A percentile compares a stretch with the other conserved stretches of the same genome.
Conservation (phyloP, 2,888 invertebrate genomes). For the Sacculina carcini region DNA sequence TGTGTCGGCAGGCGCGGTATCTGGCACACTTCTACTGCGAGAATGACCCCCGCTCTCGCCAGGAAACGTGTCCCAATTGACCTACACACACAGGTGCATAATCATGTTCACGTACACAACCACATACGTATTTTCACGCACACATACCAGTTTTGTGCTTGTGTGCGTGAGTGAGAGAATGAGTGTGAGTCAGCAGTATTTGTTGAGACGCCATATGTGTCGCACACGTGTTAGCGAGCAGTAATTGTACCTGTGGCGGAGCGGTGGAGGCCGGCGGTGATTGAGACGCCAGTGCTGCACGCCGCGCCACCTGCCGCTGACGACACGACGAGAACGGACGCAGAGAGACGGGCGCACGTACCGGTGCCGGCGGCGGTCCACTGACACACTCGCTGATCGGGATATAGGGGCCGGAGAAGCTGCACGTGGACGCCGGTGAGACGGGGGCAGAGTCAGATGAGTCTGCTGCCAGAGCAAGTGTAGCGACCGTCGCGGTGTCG, state of each 20-base stretch:
- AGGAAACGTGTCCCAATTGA: slow-evolving; percentile 1
- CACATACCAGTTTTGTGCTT: too few species aligned
- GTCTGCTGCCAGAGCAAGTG: slow-evolving; percentile 6
- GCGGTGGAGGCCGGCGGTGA: too few species aligned
- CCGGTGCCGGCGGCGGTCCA: slow-evolving; percentile 25
- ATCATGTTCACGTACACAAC: too few species aligned
- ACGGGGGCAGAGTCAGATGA: slow-evolving; percentile 9
- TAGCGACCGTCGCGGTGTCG: slow-evolving; percentile 6
- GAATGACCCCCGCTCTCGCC: background rate
- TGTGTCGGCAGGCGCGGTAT: background rate
- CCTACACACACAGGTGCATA: too few species aligned
- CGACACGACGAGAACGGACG: slow-evolving; percentile 13
- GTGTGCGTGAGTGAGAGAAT: too few species aligned
- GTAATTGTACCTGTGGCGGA: too few species aligned
- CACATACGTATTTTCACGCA: too few species aligned
- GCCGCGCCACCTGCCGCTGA: background rate
- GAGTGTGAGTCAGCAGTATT: too few species aligned
- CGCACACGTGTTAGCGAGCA: too few species aligned
- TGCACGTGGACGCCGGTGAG: slow-evolving; percentile 15
- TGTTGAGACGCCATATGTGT: too few species aligned
- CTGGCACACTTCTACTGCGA: background rate
- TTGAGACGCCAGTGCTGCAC: too few species aligned
- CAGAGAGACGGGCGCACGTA: slow-evolving; percentile 14
- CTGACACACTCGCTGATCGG: slow-evolving; percentile 78
- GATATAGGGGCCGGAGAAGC: slow-evolving; percentile 51